Evolutionary conservation across 1,140 invertebrate genomes (phyloP).

Genomic region (Achatina immaculata): DNA sequence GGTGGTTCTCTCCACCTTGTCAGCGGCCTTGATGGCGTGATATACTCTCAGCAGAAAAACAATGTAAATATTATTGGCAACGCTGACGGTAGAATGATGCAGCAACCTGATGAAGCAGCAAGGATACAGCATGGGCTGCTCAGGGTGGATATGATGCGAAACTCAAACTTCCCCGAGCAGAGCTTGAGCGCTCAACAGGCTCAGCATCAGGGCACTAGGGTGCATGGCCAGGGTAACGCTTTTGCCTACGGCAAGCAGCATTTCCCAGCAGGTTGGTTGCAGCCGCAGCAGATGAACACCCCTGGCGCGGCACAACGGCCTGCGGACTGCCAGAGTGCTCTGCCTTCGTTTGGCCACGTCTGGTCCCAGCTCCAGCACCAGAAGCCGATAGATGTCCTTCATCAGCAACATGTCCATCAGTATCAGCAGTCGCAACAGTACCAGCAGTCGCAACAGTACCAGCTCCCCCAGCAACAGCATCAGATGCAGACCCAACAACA

Average conservation of each 20-base stretch:
- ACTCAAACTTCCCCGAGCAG: slow-evolving; percentile 9
- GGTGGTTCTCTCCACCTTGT: slow-evolving; percentile 1
- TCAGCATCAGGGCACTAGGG: not conserved
- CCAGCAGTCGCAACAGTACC: not conserved
- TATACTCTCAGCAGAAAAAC: slow-evolving; percentile 30
- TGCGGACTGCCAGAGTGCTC: not conserved
- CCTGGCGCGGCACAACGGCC: not conserved
- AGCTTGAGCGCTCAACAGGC: not conserved
- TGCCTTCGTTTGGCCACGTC: slow-evolving; percentile 32
- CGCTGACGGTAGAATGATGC: slow-evolving; percentile 17
- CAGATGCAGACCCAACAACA: slow-evolving; percentile 8
- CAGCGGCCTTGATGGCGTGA: slow-evolving; percentile 21
- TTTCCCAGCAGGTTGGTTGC: slow-evolving; percentile 30
- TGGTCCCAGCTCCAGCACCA: slow-evolving; percentile 38
- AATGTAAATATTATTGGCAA: slow-evolving; percentile 27
- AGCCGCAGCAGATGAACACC: slow-evolving; percentile 10
- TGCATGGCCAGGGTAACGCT: not conserved
- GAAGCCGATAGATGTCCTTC: slow-evolving; percentile 15
- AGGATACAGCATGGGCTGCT: slow-evolving; percentile 23
- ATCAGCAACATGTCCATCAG: slow-evolving; percentile 15
- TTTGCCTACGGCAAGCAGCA: slow-evolving; percentile 25
- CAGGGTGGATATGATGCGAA: slow-evolving; percentile 24
- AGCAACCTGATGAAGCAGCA: slow-evolving; percentile 11
- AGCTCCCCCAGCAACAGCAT: not conserved
- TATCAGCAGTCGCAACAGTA: slow-evolving; percentile 13